Evolutionary conservation across 2,797 vertebrate genomes (phyloP), one percentile per base, ranked within the genome.

Genomic region (Spinus pinus): DNA sequence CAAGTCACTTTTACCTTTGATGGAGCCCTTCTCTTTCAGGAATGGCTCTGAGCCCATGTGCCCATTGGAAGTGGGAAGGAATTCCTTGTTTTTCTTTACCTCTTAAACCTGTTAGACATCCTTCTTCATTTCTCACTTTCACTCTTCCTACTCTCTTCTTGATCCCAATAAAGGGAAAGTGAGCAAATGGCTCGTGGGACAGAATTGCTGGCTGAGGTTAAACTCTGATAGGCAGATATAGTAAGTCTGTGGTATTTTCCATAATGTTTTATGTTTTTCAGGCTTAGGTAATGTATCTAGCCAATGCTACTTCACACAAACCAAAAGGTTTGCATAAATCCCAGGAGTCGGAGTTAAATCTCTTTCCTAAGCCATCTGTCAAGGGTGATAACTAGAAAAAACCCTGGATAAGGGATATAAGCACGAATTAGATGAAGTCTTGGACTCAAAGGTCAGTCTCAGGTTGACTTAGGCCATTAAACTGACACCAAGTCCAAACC

Each of bases 161-260:
- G 6, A 27, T n/a, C 16, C 16, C 2, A 0, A 5, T 0, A 42
- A 0, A 4, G 12, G 5, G 2, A 31, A 67, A 49, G 8, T 17
- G 9, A 42, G 16, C 2, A 54, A 23, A 53, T 20, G 14, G 3
- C 5, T 25, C 9, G 23, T 62, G 35, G 16, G 16, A 54, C 9
- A 12, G 13, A 56, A 13, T 17, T 75, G 3, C 31, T 81, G 31
- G 9, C 12, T 75, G 11, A 27, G 16, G 4, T 81, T 75, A 75
- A 56, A 50, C 9, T 19, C 14, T 35, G n/a, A 30, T 6, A n/a
- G 15, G 14, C 21, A 86, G 11, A 46, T 49, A 22, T 1, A 35
- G 3, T 33, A 46, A 61, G 10, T 75, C 31, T 41, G 22, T 71
- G 8, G 3, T 77, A 11, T 30, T 82, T 93, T 74, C 30, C 44